These are phyloP conservation scores for Coturnix japonica DNA, from an alignment of 2,113 vertebrate species.

Conservation along the genomic window DNA sequence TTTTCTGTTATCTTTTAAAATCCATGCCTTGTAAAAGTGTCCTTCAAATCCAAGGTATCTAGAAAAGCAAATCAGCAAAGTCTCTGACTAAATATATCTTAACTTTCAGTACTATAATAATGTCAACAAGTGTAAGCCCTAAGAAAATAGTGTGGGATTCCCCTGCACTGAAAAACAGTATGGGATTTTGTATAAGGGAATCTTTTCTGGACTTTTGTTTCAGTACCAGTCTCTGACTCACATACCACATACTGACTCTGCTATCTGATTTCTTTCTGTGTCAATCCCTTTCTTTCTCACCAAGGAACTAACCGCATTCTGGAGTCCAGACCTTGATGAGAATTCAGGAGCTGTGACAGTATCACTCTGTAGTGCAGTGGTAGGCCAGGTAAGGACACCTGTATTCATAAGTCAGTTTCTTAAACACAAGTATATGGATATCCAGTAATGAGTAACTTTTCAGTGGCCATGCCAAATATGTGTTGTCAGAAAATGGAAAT, in stretches of 20 bases:
- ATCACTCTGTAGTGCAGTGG: slow-evolving; percentile 26
- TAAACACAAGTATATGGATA: background rate
- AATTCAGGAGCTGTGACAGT: slow-evolving; percentile 51
- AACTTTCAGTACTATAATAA: background rate
- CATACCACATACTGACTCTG: background rate
- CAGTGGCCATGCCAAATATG: background rate
- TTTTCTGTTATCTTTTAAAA: background rate
- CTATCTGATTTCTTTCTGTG: background rate
- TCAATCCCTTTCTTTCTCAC: slow-evolving; percentile 34
- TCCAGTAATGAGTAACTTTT: background rate
- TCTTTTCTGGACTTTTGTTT: background rate
- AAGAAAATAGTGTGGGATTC: background rate
- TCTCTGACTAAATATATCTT: background rate
- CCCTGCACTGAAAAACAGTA: background rate
- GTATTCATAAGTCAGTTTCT: slow-evolving; percentile 7
- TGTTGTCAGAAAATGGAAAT: background rate
- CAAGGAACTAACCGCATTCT: slow-evolving; percentile 22
- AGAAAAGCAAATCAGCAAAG: background rate
- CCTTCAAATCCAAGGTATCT: background rate
- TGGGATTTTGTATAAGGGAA: background rate
- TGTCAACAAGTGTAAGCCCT: background rate
- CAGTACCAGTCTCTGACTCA: background rate
- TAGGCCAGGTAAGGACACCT: slow-evolving; percentile 51
- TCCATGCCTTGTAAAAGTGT: background rate
- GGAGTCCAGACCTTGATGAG: slow-evolving; percentile 33